Conservation (phyloP, 2,113 vertebrate species). For the Microcebus tavaratra region DNA sequence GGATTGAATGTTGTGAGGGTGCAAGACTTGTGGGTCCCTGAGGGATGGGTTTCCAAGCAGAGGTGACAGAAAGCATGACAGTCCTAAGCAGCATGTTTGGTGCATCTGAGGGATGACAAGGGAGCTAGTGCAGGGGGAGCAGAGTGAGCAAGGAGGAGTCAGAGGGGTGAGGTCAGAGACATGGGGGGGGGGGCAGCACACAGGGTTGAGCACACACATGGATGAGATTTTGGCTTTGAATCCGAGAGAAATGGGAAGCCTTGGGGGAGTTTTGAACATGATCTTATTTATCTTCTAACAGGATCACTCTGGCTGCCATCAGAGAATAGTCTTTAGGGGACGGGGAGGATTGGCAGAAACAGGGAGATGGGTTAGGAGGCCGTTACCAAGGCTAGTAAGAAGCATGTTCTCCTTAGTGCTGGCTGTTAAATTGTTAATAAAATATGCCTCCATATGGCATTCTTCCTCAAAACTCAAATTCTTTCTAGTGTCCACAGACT, state of each 20-base stretch:
- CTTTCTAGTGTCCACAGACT: neutral
- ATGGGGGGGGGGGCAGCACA: neutral
- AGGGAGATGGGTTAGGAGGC: neutral
- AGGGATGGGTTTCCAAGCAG: neutral
- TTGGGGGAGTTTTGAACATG: neutral
- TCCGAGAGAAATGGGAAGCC: neutral
- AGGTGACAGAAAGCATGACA: neutral
- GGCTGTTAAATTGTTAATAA: neutral
- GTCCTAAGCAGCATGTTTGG: neutral
- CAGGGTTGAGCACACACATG: neutral
- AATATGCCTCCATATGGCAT: neutral
- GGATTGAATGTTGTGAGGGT: neutral
- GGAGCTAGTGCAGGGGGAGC: neutral
- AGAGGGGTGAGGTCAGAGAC: neutral
- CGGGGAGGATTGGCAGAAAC: neutral
- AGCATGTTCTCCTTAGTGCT: neutral
- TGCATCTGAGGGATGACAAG: neutral
- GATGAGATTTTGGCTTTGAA: neutral
- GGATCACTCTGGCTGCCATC: neutral
- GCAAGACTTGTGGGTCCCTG: neutral
- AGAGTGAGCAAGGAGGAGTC: accelerated
- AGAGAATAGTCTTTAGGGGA: neutral
- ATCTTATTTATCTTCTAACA: neutral
- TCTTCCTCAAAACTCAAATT: neutral
- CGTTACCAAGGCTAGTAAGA: neutral